These are phyloP conservation scores for Ictidomys tridecemlineatus DNA, from an alignment of 2,113 vertebrate genomes.

Conservation along the genomic window DNA sequence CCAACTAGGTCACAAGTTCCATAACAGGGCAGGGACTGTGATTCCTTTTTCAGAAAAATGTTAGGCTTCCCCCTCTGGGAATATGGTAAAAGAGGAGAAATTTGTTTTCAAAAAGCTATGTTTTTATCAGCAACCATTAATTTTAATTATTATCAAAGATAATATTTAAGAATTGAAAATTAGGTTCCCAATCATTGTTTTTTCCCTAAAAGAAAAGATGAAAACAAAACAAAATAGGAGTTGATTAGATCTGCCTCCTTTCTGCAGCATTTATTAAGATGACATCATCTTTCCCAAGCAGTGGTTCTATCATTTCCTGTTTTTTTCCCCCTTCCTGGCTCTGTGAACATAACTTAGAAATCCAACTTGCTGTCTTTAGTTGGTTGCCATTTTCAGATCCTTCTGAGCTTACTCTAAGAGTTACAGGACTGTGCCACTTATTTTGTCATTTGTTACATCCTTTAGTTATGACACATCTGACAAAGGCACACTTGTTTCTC, in stretches of 20 bases:
- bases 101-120: slow-evolving; percentile 20
- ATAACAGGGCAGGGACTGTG: background rate
- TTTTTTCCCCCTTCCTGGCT: background rate
- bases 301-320: slow-evolving; percentile 61
- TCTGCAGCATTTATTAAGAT: slow-evolving; percentile 21
- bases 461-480: slow-evolving; percentile 24
- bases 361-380: background rate
- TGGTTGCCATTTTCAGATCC: slow-evolving; percentile 18
- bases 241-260: slow-evolving; percentile 54
- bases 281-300: slow-evolving; percentile 32
- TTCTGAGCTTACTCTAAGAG: background rate
- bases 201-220: slow-evolving; percentile 55
- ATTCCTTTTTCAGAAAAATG: slow-evolving; percentile 46
- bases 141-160: background rate
- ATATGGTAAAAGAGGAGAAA: background rate
- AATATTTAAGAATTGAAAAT: slow-evolving; percentile 31
- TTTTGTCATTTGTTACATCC: background rate
- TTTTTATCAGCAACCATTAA: slow-evolving; percentile 18
- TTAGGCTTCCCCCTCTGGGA: background rate
- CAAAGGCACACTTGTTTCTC: background rate
- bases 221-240: slow-evolving; percentile 35
- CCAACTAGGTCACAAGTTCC: background rate
- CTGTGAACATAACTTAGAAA: slow-evolving; percentile 41
- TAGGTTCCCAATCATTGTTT: slow-evolving; percentile 22
- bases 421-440: background rate